These are phyloP conservation scores for Eospalax fontanierii DNA, from an alignment of 2,797 vertebrate species.

Conservation along the genomic window DNA sequence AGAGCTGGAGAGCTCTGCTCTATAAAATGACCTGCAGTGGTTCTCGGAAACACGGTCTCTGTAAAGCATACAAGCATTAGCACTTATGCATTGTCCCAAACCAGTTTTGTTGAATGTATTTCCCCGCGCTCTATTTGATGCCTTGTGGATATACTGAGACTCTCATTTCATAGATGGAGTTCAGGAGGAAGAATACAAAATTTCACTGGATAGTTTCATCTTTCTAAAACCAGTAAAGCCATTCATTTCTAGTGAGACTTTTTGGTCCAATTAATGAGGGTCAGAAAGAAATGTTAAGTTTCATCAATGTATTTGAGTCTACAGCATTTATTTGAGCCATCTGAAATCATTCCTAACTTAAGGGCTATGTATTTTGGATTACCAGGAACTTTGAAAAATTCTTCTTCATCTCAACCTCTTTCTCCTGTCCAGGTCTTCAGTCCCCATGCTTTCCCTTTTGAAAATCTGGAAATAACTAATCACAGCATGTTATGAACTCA, in stretches of 20 bases:
- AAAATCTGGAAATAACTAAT: background rate
- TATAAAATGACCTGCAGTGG: slow-evolving; percentile 33
- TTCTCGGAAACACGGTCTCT: slow-evolving; percentile 31
- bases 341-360: slow-evolving; percentile 8
- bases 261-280: background rate
- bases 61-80: background rate
- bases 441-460: background rate
- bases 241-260: background rate
- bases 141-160: background rate
- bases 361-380: slow-evolving; percentile 57
- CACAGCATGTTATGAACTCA: background rate
- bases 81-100: background rate
- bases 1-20: background rate
- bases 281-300: slow-evolving; percentile 27
- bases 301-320: background rate
- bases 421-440: slow-evolving; percentile 27
- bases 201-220: background rate
- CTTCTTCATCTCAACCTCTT: background rate
- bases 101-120: slow-evolving; percentile 49
- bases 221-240: background rate
- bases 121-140: slow-evolving; percentile 28
- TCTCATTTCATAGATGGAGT: background rate
- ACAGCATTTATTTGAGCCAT: background rate
- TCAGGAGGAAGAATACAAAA: background rate
- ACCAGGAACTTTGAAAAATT: background rate